Base-by-base conservation (phyloP, 2,797 vertebrate species). In the Bufotes viridis region DNA sequence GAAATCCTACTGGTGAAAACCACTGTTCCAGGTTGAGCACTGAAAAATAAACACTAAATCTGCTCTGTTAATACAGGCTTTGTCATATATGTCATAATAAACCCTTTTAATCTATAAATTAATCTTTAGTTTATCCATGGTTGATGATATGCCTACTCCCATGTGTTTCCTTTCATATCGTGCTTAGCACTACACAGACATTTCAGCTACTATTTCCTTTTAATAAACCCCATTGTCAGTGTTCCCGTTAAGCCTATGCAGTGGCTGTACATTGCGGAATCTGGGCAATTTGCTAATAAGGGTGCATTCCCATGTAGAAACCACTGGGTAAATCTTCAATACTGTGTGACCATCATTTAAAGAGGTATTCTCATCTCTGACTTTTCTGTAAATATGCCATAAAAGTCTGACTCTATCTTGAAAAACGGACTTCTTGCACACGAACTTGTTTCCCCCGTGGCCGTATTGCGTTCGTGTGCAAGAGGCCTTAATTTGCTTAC, bases 31-130 rank as follows among this genome's bases (percentile, higher is more conserved):
- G 9, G 29, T 49, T 72, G 22, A 61, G 80, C 34, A 65, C 79
- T 63, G 58, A 63, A 49, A 84, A 34, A 49, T 49, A 75, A 67
- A 67, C 61, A 81, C 18, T 49, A 58, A 42, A 84, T 14, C 58
- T 2, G 22, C 15, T 22, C 69, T 22, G 51, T n/a, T 58, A 83
- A 72, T 26, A 57, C n/a, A n/a, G 18, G 29, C 70, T 60, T 84
- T 60, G 13, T 11, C 10, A 22, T 29, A 24, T 57, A 61, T 42
- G 20, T 84, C 70, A 60, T 61, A 61, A 49, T 84, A 84, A 22
- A 61, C 57, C 72, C 34, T 49, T 42, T 74, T 74, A 84, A 29
- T 49, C 58, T 61, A 22, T 9, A 81, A 22, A 81, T 61, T 81
- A 81, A 65, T 51, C 72, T 49, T 20, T 17, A 29, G 67, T 70